These are phyloP conservation scores for Pegoplata infirma DNA, from an alignment of 2,888 invertebrate genomes.

Conservation along the genomic window DNA sequence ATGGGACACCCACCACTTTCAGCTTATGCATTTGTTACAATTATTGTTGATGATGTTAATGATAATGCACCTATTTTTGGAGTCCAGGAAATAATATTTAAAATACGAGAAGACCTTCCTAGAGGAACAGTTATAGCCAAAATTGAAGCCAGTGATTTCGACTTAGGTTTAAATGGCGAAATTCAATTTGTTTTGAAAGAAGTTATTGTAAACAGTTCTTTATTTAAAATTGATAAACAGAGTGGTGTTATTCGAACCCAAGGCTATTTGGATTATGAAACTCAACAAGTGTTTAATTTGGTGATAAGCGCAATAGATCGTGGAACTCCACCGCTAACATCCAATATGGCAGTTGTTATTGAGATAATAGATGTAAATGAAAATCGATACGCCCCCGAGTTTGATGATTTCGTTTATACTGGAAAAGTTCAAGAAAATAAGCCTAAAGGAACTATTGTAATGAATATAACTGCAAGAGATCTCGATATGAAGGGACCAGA, in stretches of 20 bases:
- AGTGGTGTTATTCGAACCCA: slow-evolving; percentile 92
- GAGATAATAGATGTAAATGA: slow-evolving; percentile 97
- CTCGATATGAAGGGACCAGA: slow-evolving; percentile 89
- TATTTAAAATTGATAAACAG: slow-evolving; percentile 88
- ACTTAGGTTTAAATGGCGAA: slow-evolving; percentile 89
- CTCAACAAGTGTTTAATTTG: slow-evolving; percentile 92
- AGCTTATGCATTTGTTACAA: slow-evolving; percentile 89
- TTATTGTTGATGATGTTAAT: slow-evolving; percentile 93
- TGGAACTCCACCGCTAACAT: slow-evolving; percentile 88
- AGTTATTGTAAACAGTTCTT: slow-evolving; percentile 66
- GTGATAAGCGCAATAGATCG: slow-evolving; percentile 91
- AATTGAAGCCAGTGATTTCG: slow-evolving; percentile 89
- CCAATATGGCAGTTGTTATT: slow-evolving; percentile 89
- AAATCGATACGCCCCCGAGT: slow-evolving; percentile 90
- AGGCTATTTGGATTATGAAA: slow-evolving; percentile 91
- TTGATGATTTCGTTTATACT: slow-evolving; percentile 87
- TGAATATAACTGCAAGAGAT: slow-evolving; percentile 88
- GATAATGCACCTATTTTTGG: slow-evolving; percentile 92
- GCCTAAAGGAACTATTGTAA: slow-evolving; percentile 86
- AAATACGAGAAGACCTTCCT: slow-evolving; percentile 94
- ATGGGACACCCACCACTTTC: slow-evolving; percentile 82
- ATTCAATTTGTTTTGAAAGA: slow-evolving; percentile 89
- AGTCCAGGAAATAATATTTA: slow-evolving; percentile 85
- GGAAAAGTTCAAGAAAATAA: slow-evolving; percentile 90
- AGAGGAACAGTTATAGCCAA: slow-evolving; percentile 91